Conservation (phyloP, 2,113 vertebrate genomes). For the Pangasianodon hypophthalmus region DNA sequence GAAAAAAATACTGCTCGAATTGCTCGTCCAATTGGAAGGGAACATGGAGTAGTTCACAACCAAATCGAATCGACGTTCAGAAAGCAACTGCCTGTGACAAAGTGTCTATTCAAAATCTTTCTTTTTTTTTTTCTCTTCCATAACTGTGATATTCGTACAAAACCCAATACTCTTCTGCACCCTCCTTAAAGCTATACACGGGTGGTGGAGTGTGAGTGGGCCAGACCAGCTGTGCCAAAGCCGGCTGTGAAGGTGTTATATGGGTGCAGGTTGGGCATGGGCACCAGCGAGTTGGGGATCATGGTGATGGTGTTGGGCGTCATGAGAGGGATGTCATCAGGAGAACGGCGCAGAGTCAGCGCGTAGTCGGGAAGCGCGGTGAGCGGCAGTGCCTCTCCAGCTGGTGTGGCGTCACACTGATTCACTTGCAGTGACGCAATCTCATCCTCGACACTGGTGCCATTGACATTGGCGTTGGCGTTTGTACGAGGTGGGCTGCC, state of each 20-base stretch:
- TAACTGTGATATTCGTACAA: constrained; percentile 48
- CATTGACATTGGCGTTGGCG: constrained; percentile 78
- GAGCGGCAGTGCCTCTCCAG: constrained; percentile 84
- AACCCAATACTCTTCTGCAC: constrained; percentile 45
- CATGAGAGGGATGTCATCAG: constrained; percentile 97
- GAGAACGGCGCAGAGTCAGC: constrained; percentile 92
- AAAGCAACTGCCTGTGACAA: constrained; percentile 72
- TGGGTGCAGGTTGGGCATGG: constrained; percentile 95
- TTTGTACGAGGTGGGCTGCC: constrained; percentile 83
- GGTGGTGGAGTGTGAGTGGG: constrained; percentile 98
- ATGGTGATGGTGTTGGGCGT: constrained; percentile 99
- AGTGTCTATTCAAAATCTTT: constrained; percentile 73
- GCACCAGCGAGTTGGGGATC: constrained; percentile 98
- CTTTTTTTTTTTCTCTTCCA: constrained; percentile 62
- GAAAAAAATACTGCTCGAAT: constrained; percentile 78
- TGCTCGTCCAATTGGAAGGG: constrained; percentile 56
- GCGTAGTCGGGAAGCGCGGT: constrained; percentile 94
- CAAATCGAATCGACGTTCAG: constrained; percentile 70
- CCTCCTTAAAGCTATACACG: constrained; percentile 91
- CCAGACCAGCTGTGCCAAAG: constrained; percentile 96
- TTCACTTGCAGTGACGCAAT: constrained; percentile 94
- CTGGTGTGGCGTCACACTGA: constrained; percentile 85
- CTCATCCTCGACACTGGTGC: constrained; percentile 87
- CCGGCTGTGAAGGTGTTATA: constrained; percentile 97
- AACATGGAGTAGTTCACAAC: constrained; percentile 73